These are phyloP conservation scores for Drosophila saltans DNA, from an alignment of 1,140 invertebrate genomes.

Conservation along the genomic window DNA sequence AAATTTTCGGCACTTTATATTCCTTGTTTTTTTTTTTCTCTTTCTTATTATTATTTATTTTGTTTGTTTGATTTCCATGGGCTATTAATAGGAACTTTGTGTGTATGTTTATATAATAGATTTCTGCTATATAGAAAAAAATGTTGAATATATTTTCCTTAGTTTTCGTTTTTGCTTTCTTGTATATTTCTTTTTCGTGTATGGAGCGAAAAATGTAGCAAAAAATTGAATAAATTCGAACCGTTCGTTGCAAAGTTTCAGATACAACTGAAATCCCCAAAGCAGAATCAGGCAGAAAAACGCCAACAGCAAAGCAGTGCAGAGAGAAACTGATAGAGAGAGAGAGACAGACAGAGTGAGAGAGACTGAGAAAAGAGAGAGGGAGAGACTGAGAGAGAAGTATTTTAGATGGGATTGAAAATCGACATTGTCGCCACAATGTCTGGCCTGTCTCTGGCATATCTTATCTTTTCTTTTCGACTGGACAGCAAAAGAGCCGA, in stretches of 20 bases:
- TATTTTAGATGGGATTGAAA: constrained; percentile 40
- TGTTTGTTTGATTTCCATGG: constrained; percentile 69
- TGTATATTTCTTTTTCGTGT: neutral
- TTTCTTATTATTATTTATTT: constrained; percentile 67
- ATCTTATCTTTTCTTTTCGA: constrained; percentile 71
- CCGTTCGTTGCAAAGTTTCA: constrained; percentile 72
- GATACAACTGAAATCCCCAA: constrained; percentile 60
- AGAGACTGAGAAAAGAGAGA: constrained; percentile 35
- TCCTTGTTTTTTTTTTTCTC: neutral
- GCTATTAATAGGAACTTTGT: constrained; percentile 65
- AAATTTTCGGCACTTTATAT: constrained; percentile 35
- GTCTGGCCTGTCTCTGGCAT: constrained; percentile 75
- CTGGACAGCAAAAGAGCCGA: constrained; percentile 58
- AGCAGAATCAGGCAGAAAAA: neutral
- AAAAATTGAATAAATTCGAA: constrained; percentile 51
- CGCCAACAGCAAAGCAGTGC: constrained; percentile 35
- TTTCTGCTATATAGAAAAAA: constrained; percentile 25
- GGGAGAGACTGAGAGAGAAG: constrained; percentile 16
- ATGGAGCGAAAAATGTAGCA: constrained; percentile 27
- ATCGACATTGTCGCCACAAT: constrained; percentile 73
- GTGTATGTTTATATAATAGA: constrained; percentile 66
- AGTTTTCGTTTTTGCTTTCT: neutral
- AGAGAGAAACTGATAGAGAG: constrained; percentile 43
- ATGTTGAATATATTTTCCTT: constrained; percentile 24
- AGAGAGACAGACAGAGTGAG: constrained; percentile 34